Conservation (phyloP, 1,140 invertebrate species). For the Hycleus cichorii region DNA sequence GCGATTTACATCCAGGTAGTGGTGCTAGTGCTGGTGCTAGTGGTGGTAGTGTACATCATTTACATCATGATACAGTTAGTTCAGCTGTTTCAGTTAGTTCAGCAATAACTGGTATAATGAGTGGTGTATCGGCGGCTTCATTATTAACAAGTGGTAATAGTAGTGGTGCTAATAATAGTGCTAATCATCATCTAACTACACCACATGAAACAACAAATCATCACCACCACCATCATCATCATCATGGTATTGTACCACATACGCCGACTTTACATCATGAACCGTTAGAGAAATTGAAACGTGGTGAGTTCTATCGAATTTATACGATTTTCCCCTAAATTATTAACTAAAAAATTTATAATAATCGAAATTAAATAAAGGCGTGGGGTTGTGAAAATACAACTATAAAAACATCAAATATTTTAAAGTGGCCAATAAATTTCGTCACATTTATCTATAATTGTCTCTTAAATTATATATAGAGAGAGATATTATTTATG, state of each 20-base stretch:
- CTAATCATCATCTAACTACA: constrained; percentile 42
- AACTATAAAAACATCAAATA: neutral
- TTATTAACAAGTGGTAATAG: constrained; percentile 23
- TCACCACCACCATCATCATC: constrained; percentile 34
- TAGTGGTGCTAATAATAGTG: no score
- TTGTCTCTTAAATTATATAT: no score
- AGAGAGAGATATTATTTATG: constrained; percentile 9
- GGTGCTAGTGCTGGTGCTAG: no score
- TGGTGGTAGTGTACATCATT: constrained; percentile 46
- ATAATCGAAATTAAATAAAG: neutral
- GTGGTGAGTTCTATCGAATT: constrained; percentile 53
- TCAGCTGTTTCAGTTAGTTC: constrained; percentile 57
- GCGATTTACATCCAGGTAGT: constrained; percentile 36
- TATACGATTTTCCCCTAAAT: neutral
- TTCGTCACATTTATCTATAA: constrained; percentile 3
- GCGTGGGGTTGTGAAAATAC: neutral
- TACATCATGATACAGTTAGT: constrained; percentile 50
- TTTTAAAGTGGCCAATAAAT: constrained; percentile 7
- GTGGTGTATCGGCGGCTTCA: constrained; percentile 44
- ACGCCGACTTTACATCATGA: constrained; percentile 61
- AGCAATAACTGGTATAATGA: constrained; percentile 60
- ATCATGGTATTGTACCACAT: constrained; percentile 37
- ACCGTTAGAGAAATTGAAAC: constrained; percentile 74
- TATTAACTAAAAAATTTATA: neutral
- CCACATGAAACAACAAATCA: constrained; percentile 33